Percentiles rank a stretch among this genome's conserved stretches.
Evolutionary conservation across 2,113 vertebrate genomes (phyloP).

Genomic region (Pterophyllum scalare): DNA sequence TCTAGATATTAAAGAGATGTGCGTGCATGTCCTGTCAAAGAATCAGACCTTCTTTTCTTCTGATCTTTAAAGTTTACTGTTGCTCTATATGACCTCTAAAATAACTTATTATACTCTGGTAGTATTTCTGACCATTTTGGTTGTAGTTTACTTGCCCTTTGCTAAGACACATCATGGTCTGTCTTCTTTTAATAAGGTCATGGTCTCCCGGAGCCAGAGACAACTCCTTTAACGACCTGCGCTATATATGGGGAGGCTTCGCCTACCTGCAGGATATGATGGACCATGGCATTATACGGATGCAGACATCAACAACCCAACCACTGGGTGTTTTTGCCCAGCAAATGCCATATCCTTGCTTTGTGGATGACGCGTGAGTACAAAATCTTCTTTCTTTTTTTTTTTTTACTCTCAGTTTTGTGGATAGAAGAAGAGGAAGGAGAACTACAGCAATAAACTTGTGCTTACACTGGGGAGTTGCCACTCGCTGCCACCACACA

Average conservation of each 20-base stretch:
- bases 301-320: conserved; percentile 83
- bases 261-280: conserved; percentile 94
- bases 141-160: conserved; percentile 45
- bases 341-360: conserved; percentile 98
- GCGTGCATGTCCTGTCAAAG: not conserved
- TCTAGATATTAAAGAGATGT: rapidly evolving
- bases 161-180: conserved; percentile 46
- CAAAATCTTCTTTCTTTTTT: conserved; percentile 3
- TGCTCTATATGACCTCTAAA: conserved; percentile 17
- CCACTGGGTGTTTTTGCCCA: conserved; percentile 91
- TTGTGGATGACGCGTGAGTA: conserved; percentile 93
- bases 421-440: conserved; percentile 34
- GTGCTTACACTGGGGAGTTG: conserved; percentile 27
- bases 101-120: conserved; percentile 3
- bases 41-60: not conserved
- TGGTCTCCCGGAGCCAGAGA: conserved; percentile 94
- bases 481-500: conserved; percentile 29
- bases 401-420: not conserved
- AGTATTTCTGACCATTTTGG: conserved; percentile 19
- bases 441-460: conserved; percentile 43
- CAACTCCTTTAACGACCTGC: conserved; percentile 91
- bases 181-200: conserved; percentile 82
- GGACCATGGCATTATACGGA: conserved; percentile 89
- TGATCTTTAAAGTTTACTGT: conserved; percentile 29
- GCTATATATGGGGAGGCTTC: conserved; percentile 95